Percentiles rank a stretch among this genome's conserved stretches.
These are phyloP conservation scores for Drosophila sordidapex DNA, from an alignment of 2,888 invertebrate genomes.

Conservation along the genomic window DNA sequence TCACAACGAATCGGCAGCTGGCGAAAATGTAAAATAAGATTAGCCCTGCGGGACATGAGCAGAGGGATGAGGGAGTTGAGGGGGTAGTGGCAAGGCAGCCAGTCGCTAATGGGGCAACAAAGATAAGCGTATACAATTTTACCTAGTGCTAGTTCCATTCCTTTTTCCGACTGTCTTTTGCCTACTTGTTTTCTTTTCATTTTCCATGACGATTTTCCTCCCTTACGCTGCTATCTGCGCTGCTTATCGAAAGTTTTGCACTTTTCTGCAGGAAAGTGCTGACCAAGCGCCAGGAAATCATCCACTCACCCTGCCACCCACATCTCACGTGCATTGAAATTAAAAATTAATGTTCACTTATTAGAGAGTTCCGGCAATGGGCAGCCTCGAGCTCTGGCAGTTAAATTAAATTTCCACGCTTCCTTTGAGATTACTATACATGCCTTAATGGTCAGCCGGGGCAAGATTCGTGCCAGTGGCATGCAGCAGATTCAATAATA, in stretches of 20 bases:
- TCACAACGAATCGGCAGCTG: slow-evolving; percentile 48
- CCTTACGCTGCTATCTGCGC: background rate
- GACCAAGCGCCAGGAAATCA: slow-evolving; percentile 44
- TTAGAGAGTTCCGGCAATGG: slow-evolving; percentile 44
- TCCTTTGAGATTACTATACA: slow-evolving; percentile 10
- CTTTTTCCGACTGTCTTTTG: slow-evolving; percentile 21
- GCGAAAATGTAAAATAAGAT: slow-evolving; percentile 69
- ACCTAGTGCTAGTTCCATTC: slow-evolving; percentile 45
- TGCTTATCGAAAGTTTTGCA: slow-evolving; percentile 28
- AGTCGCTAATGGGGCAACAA: slow-evolving; percentile 47
- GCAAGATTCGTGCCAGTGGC: slow-evolving; percentile 13
- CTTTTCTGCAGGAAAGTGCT: slow-evolving; percentile 30
- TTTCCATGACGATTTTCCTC: slow-evolving; percentile 16
- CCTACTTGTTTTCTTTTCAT: slow-evolving; percentile 5
- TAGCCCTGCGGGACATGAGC: slow-evolving; percentile 25
- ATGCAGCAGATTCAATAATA: slow-evolving; percentile 3
- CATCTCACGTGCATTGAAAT: slow-evolving; percentile 47
- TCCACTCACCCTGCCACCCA: background rate
- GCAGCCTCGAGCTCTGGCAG: slow-evolving; percentile 26
- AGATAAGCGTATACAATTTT: slow-evolving; percentile 75
- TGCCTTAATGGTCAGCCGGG: background rate
- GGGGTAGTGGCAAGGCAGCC: background rate
- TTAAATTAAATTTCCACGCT: slow-evolving; percentile 47
- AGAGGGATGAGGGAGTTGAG: background rate
- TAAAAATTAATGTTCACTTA: slow-evolving; percentile 68